Percentiles rank a stretch among this genome's conserved stretches.
Evolutionary conservation across 2,888 invertebrate species (phyloP).

Genomic region (Apantesis nais): DNA sequence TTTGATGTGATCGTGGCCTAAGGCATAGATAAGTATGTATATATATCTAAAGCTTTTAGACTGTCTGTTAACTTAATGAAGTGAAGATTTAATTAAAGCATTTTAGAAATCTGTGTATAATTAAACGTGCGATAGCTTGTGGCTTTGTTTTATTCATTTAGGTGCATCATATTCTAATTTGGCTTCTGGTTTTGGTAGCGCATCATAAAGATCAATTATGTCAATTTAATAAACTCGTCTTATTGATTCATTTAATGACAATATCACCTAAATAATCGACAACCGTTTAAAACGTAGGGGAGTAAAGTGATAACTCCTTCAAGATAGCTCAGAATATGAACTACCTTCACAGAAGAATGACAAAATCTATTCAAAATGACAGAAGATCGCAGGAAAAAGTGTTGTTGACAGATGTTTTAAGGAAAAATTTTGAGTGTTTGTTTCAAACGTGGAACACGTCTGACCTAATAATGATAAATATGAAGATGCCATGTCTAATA

Average conservation of each 20-base stretch:
- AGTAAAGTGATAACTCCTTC: neutral
- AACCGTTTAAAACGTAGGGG: neutral
- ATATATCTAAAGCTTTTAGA: conserved; percentile 18
- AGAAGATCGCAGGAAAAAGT: neutral
- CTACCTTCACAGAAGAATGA: neutral
- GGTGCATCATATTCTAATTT: neutral
- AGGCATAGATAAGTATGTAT: conserved; percentile 8
- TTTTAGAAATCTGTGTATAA: neutral
- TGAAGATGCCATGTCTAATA: neutral
- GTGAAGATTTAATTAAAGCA: conserved; percentile 1
- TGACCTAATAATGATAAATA: neutral
- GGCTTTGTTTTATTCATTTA: neutral
- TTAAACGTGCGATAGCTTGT: neutral
- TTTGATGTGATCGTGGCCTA: conserved; percentile 16
- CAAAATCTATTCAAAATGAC: neutral
- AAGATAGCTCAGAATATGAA: neutral
- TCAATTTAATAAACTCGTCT: too few species aligned
- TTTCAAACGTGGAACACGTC: neutral
- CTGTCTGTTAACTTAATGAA: conserved; percentile 5
- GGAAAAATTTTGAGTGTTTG: neutral
- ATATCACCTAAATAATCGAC: neutral
- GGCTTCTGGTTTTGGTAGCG: neutral
- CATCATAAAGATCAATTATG: too few species aligned
- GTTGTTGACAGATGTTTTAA: neutral
- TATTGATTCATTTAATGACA: neutral